Evolutionary conservation across 2,113 vertebrate species (phyloP), one percentile per base, ranked within the genome.

Genomic region (Sander vitreus): DNA sequence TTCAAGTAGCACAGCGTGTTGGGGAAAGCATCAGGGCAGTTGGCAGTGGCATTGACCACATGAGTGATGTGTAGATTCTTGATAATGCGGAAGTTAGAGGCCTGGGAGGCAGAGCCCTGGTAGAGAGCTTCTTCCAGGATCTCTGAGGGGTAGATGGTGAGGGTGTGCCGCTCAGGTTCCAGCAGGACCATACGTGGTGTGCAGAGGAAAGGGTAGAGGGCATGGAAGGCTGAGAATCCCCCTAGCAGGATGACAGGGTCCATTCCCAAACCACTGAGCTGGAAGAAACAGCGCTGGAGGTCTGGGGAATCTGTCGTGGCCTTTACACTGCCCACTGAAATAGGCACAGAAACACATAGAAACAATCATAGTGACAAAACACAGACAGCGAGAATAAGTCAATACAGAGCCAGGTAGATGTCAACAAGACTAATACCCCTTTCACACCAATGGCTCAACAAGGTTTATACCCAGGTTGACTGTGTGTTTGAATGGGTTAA

Each of bases 241-340:
- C 91, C 94, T 48, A 88, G 89, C 45, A 95, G 71, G 81, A 95
- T 93, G 47, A 95, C 89, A 4, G 93, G 94, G 78, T 94, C 93
- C 92, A 94, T 94, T 63, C 93, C 93, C n/a, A 94, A 87, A 59
- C 39, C 79, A 53, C 92, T 95, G 68, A 95, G 89, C 88, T 94
- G 93, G 67, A 93, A 94, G 73, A 93, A 95, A 77, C 94, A 93
- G 33, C 84, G 91, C 79, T 94, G 92, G 21, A 94, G 88, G 30
- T 89, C 88, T 60, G 91, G 88, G 36, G 90, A 90, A 74, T 93
- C 85, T 2, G 73, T 79, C 43, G 76, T 76, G 65, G 92, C 89
- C 67, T 89, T 92, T 43, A 85, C 81, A 62, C 91, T 93, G 53
- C 93, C 90, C 81, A 94, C 93, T 95, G 86, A 65, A 84, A 85